Evolutionary conservation across 23 tunicate species (phyloP), one percentile per base, ranked within the genome.

Genomic region (Clavelina lepadiformis): DNA sequence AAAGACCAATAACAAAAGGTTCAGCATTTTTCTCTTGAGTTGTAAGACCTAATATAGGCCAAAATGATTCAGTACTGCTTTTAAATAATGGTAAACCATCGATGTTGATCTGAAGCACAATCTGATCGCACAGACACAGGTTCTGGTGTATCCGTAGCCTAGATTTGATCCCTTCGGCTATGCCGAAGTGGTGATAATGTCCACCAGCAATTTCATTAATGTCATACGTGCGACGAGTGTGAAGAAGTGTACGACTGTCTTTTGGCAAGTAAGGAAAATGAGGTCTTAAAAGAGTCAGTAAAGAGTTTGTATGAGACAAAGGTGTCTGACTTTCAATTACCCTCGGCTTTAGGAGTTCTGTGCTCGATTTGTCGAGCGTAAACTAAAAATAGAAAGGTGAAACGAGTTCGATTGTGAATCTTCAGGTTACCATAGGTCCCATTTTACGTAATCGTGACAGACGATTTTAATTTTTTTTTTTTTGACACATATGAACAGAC

Each of bases 1-100:
- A 38, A 3, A 72, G 20, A 21, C 55, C 66, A 19, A 65, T 53
- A 1, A 58, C 73, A 56, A 76, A 65, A 1, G 55, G 28, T 7
- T 44, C 56, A 28, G 13, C 3, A 3, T 38, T 28, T 4, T 38
- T 13, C n/a, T 54, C 24, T 32, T 47, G 27, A 18, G 7, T 58
- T 28, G 44, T 35, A 31, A 33, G 27, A 28, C 82, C 69, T 8
- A 76, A 29, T 11, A 76, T 61, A 13, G 73, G 82, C 82, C 82
- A 76, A 47, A 76, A 44, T 46, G 58, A 68, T 3, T 21, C 2
- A 2, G 33, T 55, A 8, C 50, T 29, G 57, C 73, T 65, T 56
- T 76, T 65, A 56, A 76, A 76, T 23, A 76, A 21, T 37, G 82
- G 73, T 30, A 75, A 25, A 1, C 81, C 81, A 75, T 75, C 81